phyloP scores from a whole-genome alignment of 2,113 vertebrate species.

The Archilochus colubris region DNA sequence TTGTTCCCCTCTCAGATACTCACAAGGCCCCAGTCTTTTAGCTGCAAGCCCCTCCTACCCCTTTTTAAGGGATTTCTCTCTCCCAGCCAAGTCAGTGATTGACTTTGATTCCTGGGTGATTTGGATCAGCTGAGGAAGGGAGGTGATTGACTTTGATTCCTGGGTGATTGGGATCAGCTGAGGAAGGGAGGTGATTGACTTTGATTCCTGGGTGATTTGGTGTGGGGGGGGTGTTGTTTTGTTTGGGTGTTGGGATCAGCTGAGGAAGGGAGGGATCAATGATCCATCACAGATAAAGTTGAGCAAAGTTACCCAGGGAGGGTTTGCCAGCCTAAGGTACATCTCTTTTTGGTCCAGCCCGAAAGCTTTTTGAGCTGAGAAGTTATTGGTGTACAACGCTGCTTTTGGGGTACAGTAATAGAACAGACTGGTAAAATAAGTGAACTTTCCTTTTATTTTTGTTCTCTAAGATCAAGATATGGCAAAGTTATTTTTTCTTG shows the following conservation, averaged over 20 bases:
- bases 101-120: not conserved
- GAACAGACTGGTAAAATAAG: not conserved
- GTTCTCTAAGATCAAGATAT: rapidly evolving
- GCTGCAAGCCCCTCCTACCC: rapidly evolving
- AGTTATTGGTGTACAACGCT: rapidly evolving
- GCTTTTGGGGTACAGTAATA: rapidly evolving
- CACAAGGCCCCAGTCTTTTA: too few relatives aligned
- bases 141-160: not conserved
- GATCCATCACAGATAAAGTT: not conserved
- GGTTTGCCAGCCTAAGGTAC: rapidly evolving
- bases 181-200: not conserved
- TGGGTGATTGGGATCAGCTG: too few relatives aligned
- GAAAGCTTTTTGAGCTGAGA: not conserved
- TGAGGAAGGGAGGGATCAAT: not conserved
- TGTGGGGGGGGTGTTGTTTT: too few relatives aligned
- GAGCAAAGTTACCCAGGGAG: rapidly evolving
- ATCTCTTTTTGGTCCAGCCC: rapidly evolving
- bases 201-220: not conserved
- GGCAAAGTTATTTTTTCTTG: not conserved
- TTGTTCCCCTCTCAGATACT: rapidly evolving
- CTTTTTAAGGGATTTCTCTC: not conserved
- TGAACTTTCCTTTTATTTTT: not conserved
- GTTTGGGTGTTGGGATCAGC: too few relatives aligned
- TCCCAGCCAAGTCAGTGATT: not conserved
- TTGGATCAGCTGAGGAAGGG: not conserved